Conservation (phyloP, 2,888 invertebrate genomes). For the Cosmia pyralina region DNA sequence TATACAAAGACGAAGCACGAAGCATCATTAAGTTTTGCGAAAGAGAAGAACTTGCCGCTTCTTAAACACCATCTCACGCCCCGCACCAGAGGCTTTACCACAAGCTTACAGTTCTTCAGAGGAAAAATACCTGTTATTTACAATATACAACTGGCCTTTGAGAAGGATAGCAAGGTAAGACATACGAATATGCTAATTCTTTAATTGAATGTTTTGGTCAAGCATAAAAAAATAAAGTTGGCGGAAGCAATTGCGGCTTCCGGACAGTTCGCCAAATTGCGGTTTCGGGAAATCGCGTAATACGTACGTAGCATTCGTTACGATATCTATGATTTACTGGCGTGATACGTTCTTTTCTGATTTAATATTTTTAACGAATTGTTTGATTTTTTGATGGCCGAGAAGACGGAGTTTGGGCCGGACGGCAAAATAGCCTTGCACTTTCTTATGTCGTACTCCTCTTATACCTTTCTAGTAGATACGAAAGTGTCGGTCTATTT, state of each 20-base stretch:
- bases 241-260: constrained; percentile 25
- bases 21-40: constrained; percentile 96
- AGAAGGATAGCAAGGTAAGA: constrained; percentile 90
- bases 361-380: neutral
- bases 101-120: constrained; percentile 95
- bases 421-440: neutral
- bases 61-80: constrained; percentile 97
- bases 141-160: constrained; percentile 94
- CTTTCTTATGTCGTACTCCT: neutral
- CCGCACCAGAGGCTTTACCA: constrained; percentile 98
- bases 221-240: constrained; percentile 9
- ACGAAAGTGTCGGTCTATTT: neutral
- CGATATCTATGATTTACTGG: constrained; percentile 14
- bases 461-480: neutral
- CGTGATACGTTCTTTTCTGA: neutral
- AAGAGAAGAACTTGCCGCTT: constrained; percentile 95
- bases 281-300: constrained; percentile 8
- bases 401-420: neutral
- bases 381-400: neutral
- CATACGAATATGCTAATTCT: neutral
- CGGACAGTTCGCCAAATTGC: constrained; percentile 2
- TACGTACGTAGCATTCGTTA: constrained; percentile 10
- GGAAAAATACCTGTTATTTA: constrained; percentile 95
- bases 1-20: constrained; percentile 96
- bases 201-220: constrained; percentile 6